phyloP scores from a whole-genome alignment of 2,797 vertebrate species.

The Periophthalmus magnuspinnatus region DNA sequence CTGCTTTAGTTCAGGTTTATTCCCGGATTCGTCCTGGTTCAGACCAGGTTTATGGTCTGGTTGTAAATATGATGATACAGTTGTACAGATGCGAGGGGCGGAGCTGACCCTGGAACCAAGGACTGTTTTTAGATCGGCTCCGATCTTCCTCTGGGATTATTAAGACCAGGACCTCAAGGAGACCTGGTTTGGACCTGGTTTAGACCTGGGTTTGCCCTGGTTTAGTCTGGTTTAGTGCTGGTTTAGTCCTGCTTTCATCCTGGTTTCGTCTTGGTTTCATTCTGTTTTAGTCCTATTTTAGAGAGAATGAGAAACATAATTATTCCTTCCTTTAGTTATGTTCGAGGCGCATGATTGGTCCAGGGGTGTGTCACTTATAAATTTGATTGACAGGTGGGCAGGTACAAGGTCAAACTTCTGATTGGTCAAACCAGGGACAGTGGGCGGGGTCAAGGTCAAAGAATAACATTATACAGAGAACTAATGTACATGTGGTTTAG shows the following conservation, averaged over 20 bases:
- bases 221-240: background rate
- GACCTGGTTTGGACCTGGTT: background rate
- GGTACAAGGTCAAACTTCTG: conserved; percentile 1
- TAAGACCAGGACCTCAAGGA: background rate
- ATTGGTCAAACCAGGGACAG: background rate
- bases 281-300: background rate
- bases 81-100: background rate
- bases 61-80: background rate
- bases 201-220: background rate
- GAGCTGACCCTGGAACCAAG: background rate
- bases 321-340: background rate
- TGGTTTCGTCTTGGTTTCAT: background rate
- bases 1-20: too few species aligned
- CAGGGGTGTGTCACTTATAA: background rate
- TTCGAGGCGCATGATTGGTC: background rate
- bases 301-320: too few species aligned
- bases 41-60: background rate
- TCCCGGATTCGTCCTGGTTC: too few species aligned
- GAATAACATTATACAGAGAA: background rate
- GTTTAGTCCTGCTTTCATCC: background rate
- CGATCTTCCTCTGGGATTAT: background rate
- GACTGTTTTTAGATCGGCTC: background rate
- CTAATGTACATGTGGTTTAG: background rate
- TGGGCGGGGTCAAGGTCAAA: conserved; percentile 5
- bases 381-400: background rate